A percentile compares a stretch with the other conserved stretches of the same genome.
Evolutionary conservation across 23 tunicate genomes (phyloP).

Genomic region (Ascidia mentula): DNA sequence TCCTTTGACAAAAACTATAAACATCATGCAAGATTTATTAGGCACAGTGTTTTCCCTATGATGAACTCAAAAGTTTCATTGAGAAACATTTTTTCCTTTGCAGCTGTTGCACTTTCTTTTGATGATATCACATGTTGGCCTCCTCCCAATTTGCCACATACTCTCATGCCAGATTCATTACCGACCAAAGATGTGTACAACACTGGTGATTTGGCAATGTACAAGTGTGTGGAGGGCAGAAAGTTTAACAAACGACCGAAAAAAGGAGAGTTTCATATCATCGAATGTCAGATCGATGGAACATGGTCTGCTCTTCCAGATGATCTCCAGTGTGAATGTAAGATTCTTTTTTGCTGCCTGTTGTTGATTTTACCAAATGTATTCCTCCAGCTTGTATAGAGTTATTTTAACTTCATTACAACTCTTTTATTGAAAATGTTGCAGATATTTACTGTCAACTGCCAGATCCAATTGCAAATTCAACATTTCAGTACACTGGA

Average conservation of each 20-base stretch:
- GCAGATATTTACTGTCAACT: background rate
- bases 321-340: constrained; percentile 37
- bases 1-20: too few relatives aligned
- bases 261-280: constrained; percentile 14
- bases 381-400: too few relatives aligned
- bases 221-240: constrained; percentile 23
- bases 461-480: background rate
- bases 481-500: background rate
- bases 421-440: too few relatives aligned
- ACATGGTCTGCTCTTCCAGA: constrained; percentile 48
- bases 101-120: too few relatives aligned
- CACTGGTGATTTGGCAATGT: constrained; percentile 9
- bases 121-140: constrained; percentile 30
- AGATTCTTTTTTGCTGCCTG: too few relatives aligned
- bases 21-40: too few relatives aligned
- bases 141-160: constrained; percentile 13
- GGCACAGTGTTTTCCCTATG: too few relatives aligned
- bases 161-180: background rate
- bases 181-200: background rate
- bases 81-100: too few relatives aligned
- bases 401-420: too few relatives aligned
- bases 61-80: too few relatives aligned
- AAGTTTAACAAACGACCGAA: constrained; percentile 35
- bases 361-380: too few relatives aligned
- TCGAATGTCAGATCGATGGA: constrained; percentile 40